phyloP scores from a whole-genome alignment of 2,888 invertebrate genomes.

The Aspidapion aeneum region DNA sequence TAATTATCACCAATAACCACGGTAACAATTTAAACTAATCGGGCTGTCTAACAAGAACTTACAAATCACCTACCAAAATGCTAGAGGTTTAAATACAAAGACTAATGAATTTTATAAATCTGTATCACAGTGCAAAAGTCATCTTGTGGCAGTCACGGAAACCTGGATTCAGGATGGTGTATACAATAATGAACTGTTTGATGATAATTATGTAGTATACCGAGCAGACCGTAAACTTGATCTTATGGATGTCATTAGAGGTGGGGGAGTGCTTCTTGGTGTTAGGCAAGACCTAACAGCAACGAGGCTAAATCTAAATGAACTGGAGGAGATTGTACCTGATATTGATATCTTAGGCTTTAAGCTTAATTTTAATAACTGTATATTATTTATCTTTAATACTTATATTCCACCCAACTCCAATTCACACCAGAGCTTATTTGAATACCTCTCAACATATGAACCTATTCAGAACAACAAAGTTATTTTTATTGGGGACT shows the following conservation, averaged over 20 bases:
- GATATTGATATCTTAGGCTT: neutral
- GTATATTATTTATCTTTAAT: neutral
- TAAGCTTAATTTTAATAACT: neutral
- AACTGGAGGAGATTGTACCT: neutral
- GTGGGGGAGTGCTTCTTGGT: neutral
- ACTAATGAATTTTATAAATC: neutral
- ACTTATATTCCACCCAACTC: neutral
- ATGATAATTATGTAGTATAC: neutral
- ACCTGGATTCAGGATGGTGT: constrained; percentile 4
- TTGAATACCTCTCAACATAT: neutral
- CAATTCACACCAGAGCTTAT: neutral
- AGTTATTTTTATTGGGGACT: neutral
- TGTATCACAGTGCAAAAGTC: neutral
- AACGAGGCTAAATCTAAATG: neutral
- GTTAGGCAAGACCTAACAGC: neutral
- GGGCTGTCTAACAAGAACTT: neutral
- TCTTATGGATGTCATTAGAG: neutral
- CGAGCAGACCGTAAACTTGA: neutral
- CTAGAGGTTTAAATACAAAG: neutral
- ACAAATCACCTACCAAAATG: neutral
- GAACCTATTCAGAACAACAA: neutral
- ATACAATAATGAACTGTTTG: neutral
- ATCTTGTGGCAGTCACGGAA: neutral
- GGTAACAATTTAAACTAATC: neutral
- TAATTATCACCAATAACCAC: neutral